Evolutionary conservation across 2,888 invertebrate genomes (phyloP).

Genomic region (Mechanitis messenoides): DNA sequence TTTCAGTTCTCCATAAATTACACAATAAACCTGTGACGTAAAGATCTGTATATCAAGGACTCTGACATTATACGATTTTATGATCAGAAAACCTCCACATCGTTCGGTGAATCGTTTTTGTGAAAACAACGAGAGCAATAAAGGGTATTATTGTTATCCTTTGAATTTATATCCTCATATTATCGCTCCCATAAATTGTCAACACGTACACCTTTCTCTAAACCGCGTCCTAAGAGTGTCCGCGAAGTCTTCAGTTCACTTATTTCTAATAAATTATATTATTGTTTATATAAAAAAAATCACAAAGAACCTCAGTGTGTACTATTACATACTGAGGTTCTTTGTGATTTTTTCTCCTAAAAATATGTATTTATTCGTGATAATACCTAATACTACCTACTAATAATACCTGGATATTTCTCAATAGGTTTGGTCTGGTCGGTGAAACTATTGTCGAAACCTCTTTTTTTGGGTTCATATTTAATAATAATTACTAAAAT

Average conservation of each 20-base stretch:
- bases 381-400: too few relatives aligned
- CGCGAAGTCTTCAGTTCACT: slow-evolving; percentile 33
- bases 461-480: too few relatives aligned
- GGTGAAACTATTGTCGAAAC: too few relatives aligned
- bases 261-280: not conserved
- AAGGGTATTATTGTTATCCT: slow-evolving; percentile 75
- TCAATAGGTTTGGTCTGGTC: too few relatives aligned
- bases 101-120: slow-evolving; percentile 66
- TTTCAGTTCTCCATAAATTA: slow-evolving; percentile 26
- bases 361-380: too few relatives aligned
- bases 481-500: too few relatives aligned
- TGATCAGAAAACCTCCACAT: slow-evolving; percentile 60
- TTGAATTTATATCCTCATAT: slow-evolving; percentile 75
- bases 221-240: slow-evolving; percentile 63
- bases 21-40: slow-evolving; percentile 50
- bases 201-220: slow-evolving; percentile 59
- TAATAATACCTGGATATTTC: too few relatives aligned
- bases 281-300: too few relatives aligned
- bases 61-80: slow-evolving; percentile 64
- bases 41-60: slow-evolving; percentile 61
- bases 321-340: too few relatives aligned
- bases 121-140: slow-evolving; percentile 72
- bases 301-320: too few relatives aligned
- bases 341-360: too few relatives aligned
- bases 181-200: slow-evolving; percentile 70